Conservation (phyloP, 1,140 invertebrate genomes). For the Kradibia gibbosae region DNA sequence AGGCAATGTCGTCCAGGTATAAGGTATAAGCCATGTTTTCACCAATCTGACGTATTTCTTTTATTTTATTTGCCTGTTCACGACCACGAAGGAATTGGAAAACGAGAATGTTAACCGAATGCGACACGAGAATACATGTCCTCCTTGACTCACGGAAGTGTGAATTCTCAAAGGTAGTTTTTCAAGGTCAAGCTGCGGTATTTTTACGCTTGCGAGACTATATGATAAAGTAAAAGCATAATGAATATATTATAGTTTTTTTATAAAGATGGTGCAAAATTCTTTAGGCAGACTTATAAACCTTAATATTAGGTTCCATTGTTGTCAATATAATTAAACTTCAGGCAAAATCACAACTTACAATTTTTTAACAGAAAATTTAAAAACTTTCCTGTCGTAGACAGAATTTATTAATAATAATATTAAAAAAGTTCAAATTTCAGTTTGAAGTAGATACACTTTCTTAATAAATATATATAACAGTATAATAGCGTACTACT, state of each 20-base stretch:
- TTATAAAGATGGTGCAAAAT: slow-evolving; percentile 1
- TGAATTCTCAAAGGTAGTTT: slow-evolving; percentile 18
- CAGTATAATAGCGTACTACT: too few relatives aligned
- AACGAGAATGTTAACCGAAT: neutral
- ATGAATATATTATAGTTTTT: slow-evolving; percentile 22
- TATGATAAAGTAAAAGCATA: neutral
- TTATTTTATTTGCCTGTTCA: neutral
- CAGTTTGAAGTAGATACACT: too few relatives aligned
- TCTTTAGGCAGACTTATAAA: neutral
- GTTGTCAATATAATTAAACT: neutral
- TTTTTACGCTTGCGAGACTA: slow-evolving; percentile 16
- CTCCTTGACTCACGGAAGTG: slow-evolving; percentile 14
- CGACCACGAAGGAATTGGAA: neutral
- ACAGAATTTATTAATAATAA: too few relatives aligned
- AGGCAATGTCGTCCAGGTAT: neutral
- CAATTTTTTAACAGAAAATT: too few relatives aligned
- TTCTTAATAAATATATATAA: too few relatives aligned
- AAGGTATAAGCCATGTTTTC: neutral
- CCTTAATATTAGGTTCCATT: too few relatives aligned
- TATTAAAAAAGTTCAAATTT: too few relatives aligned
- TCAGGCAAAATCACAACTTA: neutral
- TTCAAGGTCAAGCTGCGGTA: slow-evolving; percentile 2
- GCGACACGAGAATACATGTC: neutral
- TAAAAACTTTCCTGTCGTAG: too few relatives aligned
- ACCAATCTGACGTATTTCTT: slow-evolving; percentile 1